Evolutionary conservation across 2,113 vertebrate genomes (phyloP), one percentile per base, ranked within the genome.

Genomic region (Gorsachius goisagi): DNA sequence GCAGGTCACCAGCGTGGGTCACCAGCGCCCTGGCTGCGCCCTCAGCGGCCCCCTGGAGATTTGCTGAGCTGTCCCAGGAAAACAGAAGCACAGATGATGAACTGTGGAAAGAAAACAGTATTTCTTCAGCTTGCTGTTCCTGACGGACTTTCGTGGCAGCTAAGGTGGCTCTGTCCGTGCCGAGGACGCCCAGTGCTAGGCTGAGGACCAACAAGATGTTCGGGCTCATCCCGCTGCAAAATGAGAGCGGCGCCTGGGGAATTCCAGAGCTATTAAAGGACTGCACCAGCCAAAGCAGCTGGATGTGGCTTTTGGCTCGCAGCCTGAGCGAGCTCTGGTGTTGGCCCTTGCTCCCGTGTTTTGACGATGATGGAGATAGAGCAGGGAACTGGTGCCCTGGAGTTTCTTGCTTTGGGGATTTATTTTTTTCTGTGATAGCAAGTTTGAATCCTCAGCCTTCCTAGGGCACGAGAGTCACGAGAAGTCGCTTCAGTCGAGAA

Each of bases 211-310:
- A 90, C 67, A 39, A 86, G 17, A 52, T 60, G 49, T 89, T 78
- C 22, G 9, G 68, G 47, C 85, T 86, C 41, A 62, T 90, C 64
- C 72, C 5, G 10, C 75, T 71, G 63, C 58, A 45, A 52, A 73
- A 26, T 0, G 0, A 73, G 66, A 84, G 47, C 52, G 47, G 53
- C 0, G 23, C 79, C 56, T 49, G 83, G 52, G 79, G 58, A 85
- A 69, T 87, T 97, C 44, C 80, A 47, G 64, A n/a, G 79, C 41
- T 27, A 14, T 58, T n/a, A 14, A 53, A 86, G 64, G 41, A 17
- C 80, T 93, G 81, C 82, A 76, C 10, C 68, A 88, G 95, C 94
- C 88, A 88, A 72, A 60, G 85, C 82, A 96, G 83, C 64, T 92
- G 94, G n/a, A 28, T 58, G 6, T 47, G 66, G 59, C 50, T 88